Evolutionary conservation across 30 jellyfish, hydroid and myxozoan genomes (phyloP), one percentile per base, ranked within the genome.

Genomic region (Haliclystus octoradiatus): DNA sequence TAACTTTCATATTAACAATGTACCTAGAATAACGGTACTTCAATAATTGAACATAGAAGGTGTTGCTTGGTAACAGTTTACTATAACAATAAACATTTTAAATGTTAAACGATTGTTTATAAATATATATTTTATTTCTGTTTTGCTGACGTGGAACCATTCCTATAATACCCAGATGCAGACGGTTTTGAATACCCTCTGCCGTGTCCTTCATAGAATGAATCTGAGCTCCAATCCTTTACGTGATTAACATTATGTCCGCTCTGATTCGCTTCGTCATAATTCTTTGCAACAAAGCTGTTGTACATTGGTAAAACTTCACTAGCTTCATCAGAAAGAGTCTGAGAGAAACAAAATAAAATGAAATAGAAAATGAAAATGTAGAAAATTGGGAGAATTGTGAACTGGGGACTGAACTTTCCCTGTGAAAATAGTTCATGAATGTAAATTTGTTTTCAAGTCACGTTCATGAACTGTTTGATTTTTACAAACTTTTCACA

Each of bases 241-340:
- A 72, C 65, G 22, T 80, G 46, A 40, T 92, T 81, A 4, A 86
- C 85, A 25, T 77, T 73, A 25, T 74, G 34, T 24, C 47, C 66
- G 61, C 86, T 70, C n/a, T n/a, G n/a, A 62, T 76, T 90, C 0
- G 91, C 91, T 60, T 89, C 98, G 14, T 77, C 93, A 64, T 82
- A 89, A 22, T 86, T 78, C 77, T 89, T 89, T 28, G 98, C 98
- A 40, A 89, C 98, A 49, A 78, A 71, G 65, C 95, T 81, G 76
- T 89, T 89, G 89, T 89, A 89, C 83, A 80, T 50, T 50, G 98
- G 98, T 26, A 89, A 61, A 50, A 89, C 98, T 52, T 89, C 98
- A 52, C 71, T 92, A 13, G 98, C 98, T 50, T 89, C 95, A 52
- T 89, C 78, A 24, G 98, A 89, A 28, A 89, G 73, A 7, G 98